phyloP scores from a whole-genome alignment of 2,888 invertebrate species.

The Argyra leucocephala region DNA sequence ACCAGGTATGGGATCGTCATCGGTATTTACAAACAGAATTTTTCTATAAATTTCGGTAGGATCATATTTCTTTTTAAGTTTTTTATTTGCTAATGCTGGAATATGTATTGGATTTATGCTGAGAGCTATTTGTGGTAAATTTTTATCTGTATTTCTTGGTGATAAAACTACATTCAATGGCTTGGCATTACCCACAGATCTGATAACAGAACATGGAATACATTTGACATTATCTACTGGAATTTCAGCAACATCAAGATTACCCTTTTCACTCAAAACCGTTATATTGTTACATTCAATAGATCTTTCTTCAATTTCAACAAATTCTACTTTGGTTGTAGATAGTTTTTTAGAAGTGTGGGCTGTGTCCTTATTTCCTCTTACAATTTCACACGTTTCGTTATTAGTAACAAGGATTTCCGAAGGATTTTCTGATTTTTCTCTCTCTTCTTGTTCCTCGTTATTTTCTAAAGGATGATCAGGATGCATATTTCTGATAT shows the following conservation, averaged over 20 bases:
- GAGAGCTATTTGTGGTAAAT: constrained; percentile 12
- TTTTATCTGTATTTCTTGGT: constrained; percentile 24
- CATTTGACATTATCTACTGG: too few relatives aligned
- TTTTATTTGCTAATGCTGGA: constrained; percentile 19
- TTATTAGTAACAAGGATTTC: too few relatives aligned
- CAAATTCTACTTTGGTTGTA: too few relatives aligned
- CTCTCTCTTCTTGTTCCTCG: constrained; percentile 20
- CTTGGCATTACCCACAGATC: constrained; percentile 38
- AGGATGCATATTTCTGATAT: constrained; percentile 66
- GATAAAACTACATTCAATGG: constrained; percentile 25
- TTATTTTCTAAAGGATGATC: constrained; percentile 33
- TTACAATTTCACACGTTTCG: too few relatives aligned
- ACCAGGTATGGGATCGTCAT: constrained; percentile 19
- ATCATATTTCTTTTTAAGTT: constrained; percentile 29
- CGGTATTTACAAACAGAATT: constrained; percentile 29
- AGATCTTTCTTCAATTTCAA: constrained; percentile 10
- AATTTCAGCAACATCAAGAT: too few relatives aligned
- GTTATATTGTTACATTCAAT: too few relatives aligned
- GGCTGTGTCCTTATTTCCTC: too few relatives aligned
- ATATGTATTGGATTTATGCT: not conserved
- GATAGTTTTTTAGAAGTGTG: too few relatives aligned
- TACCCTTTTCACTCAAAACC: too few relatives aligned
- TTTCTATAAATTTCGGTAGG: constrained; percentile 34
- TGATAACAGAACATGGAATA: constrained; percentile 34
- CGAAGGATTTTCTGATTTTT: not conserved